Percentiles rank a stretch among this genome's conserved stretches.
These are phyloP conservation scores for Macrosiphum euphorbiae DNA, from an alignment of 2,888 invertebrate genomes.

Conservation along the genomic window DNA sequence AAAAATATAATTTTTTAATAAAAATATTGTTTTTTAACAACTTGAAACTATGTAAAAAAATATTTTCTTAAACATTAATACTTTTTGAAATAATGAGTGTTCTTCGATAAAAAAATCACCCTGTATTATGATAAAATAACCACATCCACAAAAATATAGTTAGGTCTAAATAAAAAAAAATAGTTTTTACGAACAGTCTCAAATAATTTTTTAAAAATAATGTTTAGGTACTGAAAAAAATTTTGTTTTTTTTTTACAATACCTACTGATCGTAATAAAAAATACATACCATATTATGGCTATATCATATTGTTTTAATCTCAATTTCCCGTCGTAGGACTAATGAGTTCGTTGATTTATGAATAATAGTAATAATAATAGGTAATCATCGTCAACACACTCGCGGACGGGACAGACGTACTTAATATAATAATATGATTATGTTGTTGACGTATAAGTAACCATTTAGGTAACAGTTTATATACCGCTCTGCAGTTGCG, in stretches of 20 bases:
- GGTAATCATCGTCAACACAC: neutral
- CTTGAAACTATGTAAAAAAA: too few relatives aligned
- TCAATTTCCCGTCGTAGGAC: neutral
- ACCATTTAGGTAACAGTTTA: neutral
- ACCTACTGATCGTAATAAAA: neutral
- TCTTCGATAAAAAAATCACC: too few relatives aligned
- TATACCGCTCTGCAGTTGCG: neutral
- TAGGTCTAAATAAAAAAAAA: neutral
- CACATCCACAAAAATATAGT: neutral
- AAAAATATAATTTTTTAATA: too few relatives aligned
- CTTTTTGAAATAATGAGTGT: too few relatives aligned
- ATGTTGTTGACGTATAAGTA: neutral
- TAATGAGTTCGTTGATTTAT: neutral
- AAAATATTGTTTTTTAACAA: too few relatives aligned
- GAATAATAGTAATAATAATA: neutral
- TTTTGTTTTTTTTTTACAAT: neutral
- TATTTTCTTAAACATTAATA: too few relatives aligned
- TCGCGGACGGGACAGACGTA: neutral
- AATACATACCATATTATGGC: too few relatives aligned
- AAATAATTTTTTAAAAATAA: neutral
- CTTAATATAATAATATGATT: neutral
- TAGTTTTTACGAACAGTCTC: neutral
- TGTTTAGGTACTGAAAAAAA: neutral
- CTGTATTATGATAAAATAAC: neutral
- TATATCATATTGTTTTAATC: neutral